These are phyloP conservation scores for Phrynocephalus vlangalii DNA, from an alignment of 2,797 vertebrate genomes.

Conservation along the genomic window DNA sequence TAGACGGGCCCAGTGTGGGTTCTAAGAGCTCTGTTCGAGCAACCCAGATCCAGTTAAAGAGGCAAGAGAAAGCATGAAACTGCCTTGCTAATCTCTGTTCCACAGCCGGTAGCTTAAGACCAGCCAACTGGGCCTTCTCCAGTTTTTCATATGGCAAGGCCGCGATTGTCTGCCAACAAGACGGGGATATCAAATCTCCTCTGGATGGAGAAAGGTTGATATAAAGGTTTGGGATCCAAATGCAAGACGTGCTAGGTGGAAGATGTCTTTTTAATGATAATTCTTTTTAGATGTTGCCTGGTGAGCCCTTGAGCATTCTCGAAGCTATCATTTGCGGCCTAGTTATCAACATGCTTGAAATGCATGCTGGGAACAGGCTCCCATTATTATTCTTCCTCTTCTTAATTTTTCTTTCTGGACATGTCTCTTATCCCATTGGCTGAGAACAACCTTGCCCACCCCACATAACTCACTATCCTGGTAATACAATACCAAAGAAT, in stretches of 20 bases:
- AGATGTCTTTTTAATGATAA: background rate
- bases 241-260: background rate
- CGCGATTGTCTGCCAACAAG: background rate
- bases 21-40: background rate
- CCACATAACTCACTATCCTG: constrained; percentile 14
- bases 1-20: rapidly evolving
- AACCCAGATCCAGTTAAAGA: background rate
- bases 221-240: background rate
- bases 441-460: constrained; percentile 9
- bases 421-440: constrained; percentile 23
- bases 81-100: background rate
- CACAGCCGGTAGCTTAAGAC: background rate
- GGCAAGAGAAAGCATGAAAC: background rate
- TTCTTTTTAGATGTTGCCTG: background rate
- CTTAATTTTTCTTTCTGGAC: constrained; percentile 25
- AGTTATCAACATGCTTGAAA: constrained; percentile 5
- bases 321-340: constrained; percentile 19
- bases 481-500: constrained; percentile 24
- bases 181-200: background rate
- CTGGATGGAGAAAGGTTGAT: background rate
- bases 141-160: background rate
- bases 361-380: background rate
- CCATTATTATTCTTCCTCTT: constrained; percentile 21
- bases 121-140: background rate
- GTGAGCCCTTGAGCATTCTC: background rate